Conservation (phyloP, 1,140 invertebrate species). For the Zaprionus ghesquierei region DNA sequence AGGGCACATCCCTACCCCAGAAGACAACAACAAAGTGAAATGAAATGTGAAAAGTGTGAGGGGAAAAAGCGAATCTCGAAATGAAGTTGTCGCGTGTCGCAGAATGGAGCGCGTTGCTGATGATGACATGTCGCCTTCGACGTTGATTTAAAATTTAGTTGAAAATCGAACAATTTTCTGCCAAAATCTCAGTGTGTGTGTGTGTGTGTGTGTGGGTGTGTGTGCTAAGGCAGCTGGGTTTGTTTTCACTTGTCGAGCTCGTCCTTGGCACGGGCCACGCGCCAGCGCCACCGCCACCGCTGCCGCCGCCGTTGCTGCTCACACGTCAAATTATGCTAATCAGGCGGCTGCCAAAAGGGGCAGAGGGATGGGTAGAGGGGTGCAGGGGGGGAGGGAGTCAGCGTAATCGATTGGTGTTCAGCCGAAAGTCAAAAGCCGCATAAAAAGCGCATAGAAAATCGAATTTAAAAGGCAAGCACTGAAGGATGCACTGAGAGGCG, state of each 20-base stretch:
- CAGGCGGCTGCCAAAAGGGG: constrained; percentile 38
- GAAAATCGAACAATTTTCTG: constrained; percentile 57
- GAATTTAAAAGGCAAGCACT: constrained; percentile 36
- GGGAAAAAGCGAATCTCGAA: constrained; percentile 34
- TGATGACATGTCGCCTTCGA: constrained; percentile 55
- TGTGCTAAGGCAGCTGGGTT: neutral
- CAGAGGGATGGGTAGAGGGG: neutral
- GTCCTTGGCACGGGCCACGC: constrained; percentile 45
- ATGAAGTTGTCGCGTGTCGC: constrained; percentile 67
- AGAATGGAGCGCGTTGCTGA: constrained; percentile 28
- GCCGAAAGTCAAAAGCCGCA: constrained; percentile 15
- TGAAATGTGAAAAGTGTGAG: neutral
- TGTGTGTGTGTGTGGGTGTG: neutral
- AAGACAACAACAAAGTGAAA: constrained; percentile 7
- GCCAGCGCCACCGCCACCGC: too few species aligned
- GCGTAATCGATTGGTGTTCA: constrained; percentile 59
- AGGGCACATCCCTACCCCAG: neutral
- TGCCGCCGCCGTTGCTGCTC: too few species aligned
- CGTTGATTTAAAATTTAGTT: constrained; percentile 58
- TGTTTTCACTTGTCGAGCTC: constrained; percentile 29
- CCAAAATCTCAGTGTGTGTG: constrained; percentile 20
- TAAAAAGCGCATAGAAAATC: constrained; percentile 28
- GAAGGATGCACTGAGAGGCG: neutral
- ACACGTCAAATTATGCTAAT: constrained; percentile 72
- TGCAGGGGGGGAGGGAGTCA: neutral